Evolutionary conservation across 1,140 invertebrate genomes (phyloP).

Genomic region (Sitodiplosis mosellana): DNA sequence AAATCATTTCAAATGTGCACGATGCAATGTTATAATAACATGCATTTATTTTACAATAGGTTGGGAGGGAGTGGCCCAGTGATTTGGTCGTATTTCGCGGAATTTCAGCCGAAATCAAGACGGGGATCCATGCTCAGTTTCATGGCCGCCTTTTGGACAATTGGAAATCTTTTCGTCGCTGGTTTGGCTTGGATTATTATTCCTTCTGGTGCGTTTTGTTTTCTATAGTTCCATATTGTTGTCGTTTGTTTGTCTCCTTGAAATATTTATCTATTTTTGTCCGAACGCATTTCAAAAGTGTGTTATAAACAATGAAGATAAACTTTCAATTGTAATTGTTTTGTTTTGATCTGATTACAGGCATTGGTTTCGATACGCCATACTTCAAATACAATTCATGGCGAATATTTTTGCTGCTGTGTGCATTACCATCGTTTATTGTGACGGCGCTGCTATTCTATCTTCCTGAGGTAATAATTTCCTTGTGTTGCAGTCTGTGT

Average conservation of each 20-base stretch:
- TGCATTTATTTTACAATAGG: not conserved
- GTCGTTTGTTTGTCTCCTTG: not conserved
- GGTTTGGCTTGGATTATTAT: slow-evolving; percentile 78
- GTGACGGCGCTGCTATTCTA: slow-evolving; percentile 64
- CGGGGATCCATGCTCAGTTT: slow-evolving; percentile 80
- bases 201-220: slow-evolving; percentile 31
- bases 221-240: slow-evolving; percentile 7
- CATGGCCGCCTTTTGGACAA: slow-evolving; percentile 85
- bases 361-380: slow-evolving; percentile 41
- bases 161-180: slow-evolving; percentile 74
- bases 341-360: slow-evolving; percentile 21
- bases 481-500: too few relatives aligned
- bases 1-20: too few relatives aligned
- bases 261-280: too few relatives aligned
- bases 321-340: slow-evolving; percentile 1
- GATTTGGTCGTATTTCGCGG: slow-evolving; percentile 89
- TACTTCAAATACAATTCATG: slow-evolving; percentile 73
- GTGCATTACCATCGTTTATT: slow-evolving; percentile 67
- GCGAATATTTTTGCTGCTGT: slow-evolving; percentile 76
- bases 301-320: not conserved
- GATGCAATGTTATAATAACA: too few relatives aligned
- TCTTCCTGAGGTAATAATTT: too few relatives aligned
- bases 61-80: slow-evolving; percentile 49
- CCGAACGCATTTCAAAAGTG: too few relatives aligned
- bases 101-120: slow-evolving; percentile 79